Conservation (phyloP, 2,797 vertebrate species). For the Eulemur coronatus region DNA sequence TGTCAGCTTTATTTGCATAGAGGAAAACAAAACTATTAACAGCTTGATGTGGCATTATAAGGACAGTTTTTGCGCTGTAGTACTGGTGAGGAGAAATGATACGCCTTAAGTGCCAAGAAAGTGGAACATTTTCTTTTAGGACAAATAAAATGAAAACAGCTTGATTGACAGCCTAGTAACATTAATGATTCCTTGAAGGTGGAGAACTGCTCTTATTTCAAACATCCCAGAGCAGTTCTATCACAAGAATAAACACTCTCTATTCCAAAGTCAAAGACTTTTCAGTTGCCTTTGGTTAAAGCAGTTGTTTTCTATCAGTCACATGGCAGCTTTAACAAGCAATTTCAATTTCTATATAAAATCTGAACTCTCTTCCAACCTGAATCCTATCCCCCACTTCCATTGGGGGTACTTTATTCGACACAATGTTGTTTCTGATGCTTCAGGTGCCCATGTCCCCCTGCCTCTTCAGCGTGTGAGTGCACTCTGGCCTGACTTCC, state of each 20-base stretch:
- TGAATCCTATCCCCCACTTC: neutral
- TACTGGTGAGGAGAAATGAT: neutral
- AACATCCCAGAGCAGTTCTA: neutral
- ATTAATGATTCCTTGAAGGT: slow-evolving; percentile 19
- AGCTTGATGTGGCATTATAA: neutral
- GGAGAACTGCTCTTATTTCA: slow-evolving; percentile 18
- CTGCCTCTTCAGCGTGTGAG: neutral
- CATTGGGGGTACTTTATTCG: neutral
- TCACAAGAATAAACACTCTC: slow-evolving; percentile 17
- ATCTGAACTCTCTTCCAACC: neutral
- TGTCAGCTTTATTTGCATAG: neutral
- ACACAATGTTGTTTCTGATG: neutral
- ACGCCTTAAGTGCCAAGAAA: neutral
- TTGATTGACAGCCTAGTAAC: slow-evolving; percentile 36
- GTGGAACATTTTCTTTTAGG: slow-evolving; percentile 15
- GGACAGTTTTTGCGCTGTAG: neutral
- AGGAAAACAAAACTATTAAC: slow-evolving; percentile 15
- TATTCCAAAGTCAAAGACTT: neutral
- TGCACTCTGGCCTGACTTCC: neutral
- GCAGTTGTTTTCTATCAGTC: neutral
- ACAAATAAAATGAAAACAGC: slow-evolving; percentile 21
- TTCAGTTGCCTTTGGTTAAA: neutral
- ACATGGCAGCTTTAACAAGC: neutral
- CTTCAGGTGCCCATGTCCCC: neutral
- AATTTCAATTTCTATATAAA: neutral